Conservation (phyloP, 2,113 vertebrate species). For the Indri indri region DNA sequence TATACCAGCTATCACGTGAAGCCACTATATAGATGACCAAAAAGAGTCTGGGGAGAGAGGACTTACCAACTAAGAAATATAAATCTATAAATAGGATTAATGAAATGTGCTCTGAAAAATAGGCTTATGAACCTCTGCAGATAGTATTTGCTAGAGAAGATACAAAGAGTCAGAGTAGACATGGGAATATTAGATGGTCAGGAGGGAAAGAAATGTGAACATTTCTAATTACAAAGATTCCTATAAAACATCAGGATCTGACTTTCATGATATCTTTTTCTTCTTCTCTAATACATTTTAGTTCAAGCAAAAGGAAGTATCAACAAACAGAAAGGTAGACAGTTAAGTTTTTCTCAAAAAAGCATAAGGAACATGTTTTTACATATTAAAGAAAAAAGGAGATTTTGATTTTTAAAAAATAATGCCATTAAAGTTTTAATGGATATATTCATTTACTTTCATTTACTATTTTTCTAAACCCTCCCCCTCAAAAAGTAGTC, state of each 20-base stretch:
- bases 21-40: neutral
- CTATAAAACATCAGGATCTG: neutral
- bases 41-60: neutral
- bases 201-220: conserved; percentile 15
- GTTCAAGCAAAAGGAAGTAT: neutral
- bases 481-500: neutral
- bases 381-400: neutral
- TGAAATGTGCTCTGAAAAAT: neutral
- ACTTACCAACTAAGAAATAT: conserved; percentile 35
- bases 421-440: conserved; percentile 19
- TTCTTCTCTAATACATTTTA: conserved; percentile 28
- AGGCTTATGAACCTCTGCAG: neutral
- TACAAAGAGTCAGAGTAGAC: neutral
- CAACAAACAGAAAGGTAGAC: neutral
- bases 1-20: neutral
- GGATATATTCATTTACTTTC: neutral
- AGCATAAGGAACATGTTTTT: conserved; percentile 1
- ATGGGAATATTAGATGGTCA: neutral
- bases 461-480: neutral
- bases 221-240: conserved; percentile 36
- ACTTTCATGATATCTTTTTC: neutral
- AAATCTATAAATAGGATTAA: neutral
- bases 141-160: neutral
- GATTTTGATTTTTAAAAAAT: conserved; percentile 11
- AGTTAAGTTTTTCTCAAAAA: neutral